phyloP scores from a whole-genome alignment of 1,140 invertebrate species.

The Lepidurus packardi region DNA sequence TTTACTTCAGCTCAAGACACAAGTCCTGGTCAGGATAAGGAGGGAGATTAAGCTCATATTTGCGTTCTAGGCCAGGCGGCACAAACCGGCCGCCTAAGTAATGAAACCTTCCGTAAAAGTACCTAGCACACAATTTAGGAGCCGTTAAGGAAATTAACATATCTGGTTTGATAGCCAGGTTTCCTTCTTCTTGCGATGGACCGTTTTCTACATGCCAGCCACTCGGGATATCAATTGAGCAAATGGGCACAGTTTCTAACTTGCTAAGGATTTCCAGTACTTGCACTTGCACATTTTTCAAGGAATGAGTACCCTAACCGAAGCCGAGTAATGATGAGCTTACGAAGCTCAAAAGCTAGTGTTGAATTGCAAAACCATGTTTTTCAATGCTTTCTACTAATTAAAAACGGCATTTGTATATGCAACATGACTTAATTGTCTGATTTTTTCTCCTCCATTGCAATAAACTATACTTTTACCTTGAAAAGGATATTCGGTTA shows the following conservation, averaged over 20 bases:
- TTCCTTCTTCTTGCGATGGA: constrained; percentile 46
- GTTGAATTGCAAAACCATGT: too few relatives aligned
- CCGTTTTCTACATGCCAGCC: constrained; percentile 94
- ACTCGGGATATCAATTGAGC: constrained; percentile 93
- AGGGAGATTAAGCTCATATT: constrained; percentile 79
- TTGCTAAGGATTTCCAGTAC: constrained; percentile 60
- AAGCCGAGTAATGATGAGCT: background rate
- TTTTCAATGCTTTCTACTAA: too few relatives aligned
- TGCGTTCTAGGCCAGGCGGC: constrained; percentile 66
- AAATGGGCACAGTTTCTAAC: constrained; percentile 61
- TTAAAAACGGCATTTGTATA: too few relatives aligned
- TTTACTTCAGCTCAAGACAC: constrained; percentile 46
- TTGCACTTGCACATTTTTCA: constrained; percentile 46
- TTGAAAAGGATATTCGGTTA: too few relatives aligned
- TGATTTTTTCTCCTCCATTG: too few relatives aligned
- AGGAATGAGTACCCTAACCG: constrained; percentile 21
- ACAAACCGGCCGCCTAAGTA: constrained; percentile 92
- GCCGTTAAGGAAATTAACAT: constrained; percentile 91
- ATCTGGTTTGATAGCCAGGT: constrained; percentile 64
- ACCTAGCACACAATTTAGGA: constrained; percentile 82
- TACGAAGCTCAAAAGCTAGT: background rate
- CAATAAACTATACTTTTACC: too few relatives aligned
- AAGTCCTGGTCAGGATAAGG: constrained; percentile 72
- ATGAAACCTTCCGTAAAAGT: constrained; percentile 79
- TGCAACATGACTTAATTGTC: too few relatives aligned